Evolutionary conservation across 2,797 vertebrate genomes (phyloP), one percentile per base, ranked within the genome.

Genomic region (Poecilia wingei): DNA sequence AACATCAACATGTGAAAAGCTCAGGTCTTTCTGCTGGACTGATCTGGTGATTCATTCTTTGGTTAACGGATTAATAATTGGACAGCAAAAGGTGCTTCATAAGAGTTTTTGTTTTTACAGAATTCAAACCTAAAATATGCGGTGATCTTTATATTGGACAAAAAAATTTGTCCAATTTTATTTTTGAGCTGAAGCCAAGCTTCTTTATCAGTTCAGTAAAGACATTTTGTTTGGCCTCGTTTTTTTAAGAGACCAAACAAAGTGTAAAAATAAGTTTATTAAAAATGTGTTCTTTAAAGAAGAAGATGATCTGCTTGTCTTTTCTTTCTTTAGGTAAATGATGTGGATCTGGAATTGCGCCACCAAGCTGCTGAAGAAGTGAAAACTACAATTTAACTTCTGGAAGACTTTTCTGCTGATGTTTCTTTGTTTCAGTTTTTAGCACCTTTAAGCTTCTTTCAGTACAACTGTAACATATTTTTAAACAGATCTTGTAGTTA

Each of bases 281-380:
- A 20, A 6, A 49, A 51, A 22, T 0, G 6, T 22, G 49, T 51
- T 51, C 49, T 51, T 22, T 51, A 51, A 53, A 53, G 7, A 51
- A 51, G 6, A 9, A 25, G 6, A 8, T 53, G 7, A 53, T 53
- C 8, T 22, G 49, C 36, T 4, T 68, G 3, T 41, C 36, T 36
- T 18, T 61, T 1, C 1, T 51, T 4, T 49, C 41, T 68, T 41
- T 68, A 68, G 64, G 64, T 68, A 39, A 25, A 84, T 4, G 68
- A 78, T 0, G 0, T n/a, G 71, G 61, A 79, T 57, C 66, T 36
- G 77, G 0, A 1, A 12, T 2, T 31, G 0, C 14, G 14, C 0
- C 39, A 70, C 55, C 33, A 47, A 3, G 57, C 46, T 39, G 70
- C 9, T 20, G 77, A 87, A 82, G 14, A 61, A 66, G 69, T 28